These are phyloP conservation scores for Glaucopsyche alexis DNA, from an alignment of 2,888 invertebrate species.

Conservation along the genomic window DNA sequence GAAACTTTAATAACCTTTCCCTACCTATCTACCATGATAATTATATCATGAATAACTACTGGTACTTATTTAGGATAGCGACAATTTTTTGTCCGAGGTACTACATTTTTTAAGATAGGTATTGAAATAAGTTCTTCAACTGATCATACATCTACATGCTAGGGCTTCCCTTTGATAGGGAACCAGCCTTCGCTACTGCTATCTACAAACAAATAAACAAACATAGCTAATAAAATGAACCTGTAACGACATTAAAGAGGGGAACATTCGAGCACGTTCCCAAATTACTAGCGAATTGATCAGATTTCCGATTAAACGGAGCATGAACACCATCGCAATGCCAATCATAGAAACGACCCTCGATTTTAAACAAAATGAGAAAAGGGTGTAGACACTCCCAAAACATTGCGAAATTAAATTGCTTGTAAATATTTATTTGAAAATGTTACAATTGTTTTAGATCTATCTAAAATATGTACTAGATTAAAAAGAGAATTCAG, in stretches of 20 bases:
- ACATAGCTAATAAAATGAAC: constrained; percentile 53
- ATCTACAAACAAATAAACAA: constrained; percentile 30
- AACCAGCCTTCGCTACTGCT: too few species aligned
- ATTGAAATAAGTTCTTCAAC: too few species aligned
- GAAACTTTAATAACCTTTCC: too few species aligned
- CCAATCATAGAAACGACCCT: constrained; percentile 60
- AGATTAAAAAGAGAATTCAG: too few species aligned
- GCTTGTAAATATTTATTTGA: background rate
- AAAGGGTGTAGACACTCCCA: constrained; percentile 5
- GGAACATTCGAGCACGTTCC: constrained; percentile 63
- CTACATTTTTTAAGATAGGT: too few species aligned
- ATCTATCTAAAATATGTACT: too few species aligned
- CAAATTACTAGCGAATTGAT: constrained; percentile 71
- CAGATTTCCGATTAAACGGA: constrained; percentile 71
- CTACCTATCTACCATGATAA: too few species aligned
- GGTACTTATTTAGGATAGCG: too few species aligned
- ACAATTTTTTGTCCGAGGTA: too few species aligned
- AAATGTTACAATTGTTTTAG: background rate
- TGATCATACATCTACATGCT: too few species aligned
- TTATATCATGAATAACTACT: too few species aligned
- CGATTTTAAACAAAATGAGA: constrained; percentile 34
- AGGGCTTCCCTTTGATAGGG: too few species aligned
- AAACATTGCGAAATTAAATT: background rate
- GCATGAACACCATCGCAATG: constrained; percentile 70
- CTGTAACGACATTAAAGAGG: constrained; percentile 52